These are phyloP conservation scores for Passer domesticus DNA, from an alignment of 2,113 vertebrate genomes.

Conservation along the genomic window DNA sequence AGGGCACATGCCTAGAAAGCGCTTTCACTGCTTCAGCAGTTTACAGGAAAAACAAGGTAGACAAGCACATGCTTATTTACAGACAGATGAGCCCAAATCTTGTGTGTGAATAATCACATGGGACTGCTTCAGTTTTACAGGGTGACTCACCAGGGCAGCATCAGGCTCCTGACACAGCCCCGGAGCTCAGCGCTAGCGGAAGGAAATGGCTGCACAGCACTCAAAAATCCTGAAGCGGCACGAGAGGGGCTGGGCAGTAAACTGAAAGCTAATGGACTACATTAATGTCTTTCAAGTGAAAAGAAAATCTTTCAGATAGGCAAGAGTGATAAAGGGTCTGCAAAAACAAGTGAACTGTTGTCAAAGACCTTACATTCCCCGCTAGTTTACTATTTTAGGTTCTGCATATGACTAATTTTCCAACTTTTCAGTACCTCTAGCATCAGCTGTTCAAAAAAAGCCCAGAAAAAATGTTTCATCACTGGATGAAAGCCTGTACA, in stretches of 20 bases:
- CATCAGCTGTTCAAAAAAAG: not conserved
- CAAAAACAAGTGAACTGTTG: not conserved
- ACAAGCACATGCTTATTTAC: conserved; percentile 25
- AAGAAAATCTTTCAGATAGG: not conserved
- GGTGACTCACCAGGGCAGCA: not conserved
- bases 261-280: not conserved
- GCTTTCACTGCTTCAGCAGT: conserved; percentile 33
- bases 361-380: not conserved
- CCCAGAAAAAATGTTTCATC: not conserved
- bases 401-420: not conserved
- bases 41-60: conserved; percentile 42
- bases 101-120: not conserved
- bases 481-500: not conserved
- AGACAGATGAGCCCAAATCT: not conserved
- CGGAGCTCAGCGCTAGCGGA: rapidly evolving
- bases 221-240: not conserved
- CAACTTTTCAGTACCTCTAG: not conserved
- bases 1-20: conserved; percentile 60
- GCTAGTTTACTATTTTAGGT: not conserved
- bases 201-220: not conserved
- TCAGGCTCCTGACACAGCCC: not conserved
- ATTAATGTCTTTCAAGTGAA: not conserved
- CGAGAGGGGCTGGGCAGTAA: not conserved
- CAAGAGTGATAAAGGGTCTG: not conserved
- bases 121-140: not conserved